Conservation (phyloP, 92 coral and sea anemone species). For the Micromussa lordhowensis region DNA sequence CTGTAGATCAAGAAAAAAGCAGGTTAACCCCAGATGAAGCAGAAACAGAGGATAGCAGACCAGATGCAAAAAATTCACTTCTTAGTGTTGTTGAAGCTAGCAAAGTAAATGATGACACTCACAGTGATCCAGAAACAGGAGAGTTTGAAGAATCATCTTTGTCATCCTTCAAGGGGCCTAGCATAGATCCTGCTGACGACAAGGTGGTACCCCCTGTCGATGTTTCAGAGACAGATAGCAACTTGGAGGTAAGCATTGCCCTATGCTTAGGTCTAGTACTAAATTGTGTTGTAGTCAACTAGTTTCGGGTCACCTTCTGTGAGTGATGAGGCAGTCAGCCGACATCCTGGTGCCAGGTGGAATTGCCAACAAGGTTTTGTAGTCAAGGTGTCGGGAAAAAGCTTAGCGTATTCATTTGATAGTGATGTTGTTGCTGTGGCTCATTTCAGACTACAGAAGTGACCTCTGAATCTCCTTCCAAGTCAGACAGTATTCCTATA, state of each 20-base stretch:
- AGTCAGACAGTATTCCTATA: conserved; percentile 81
- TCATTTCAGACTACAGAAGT: conserved; percentile 15
- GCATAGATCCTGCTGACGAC: background rate
- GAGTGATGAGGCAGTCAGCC: no score
- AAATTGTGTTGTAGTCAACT: no score
- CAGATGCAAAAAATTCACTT: conserved; percentile 12
- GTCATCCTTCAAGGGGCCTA: conserved; percentile 16
- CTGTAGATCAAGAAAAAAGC: conserved; percentile 1
- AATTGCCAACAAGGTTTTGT: no score
- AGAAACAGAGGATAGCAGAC: conserved; percentile 1
- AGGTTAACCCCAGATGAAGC: background rate
- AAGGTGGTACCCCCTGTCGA: conserved; percentile 6
- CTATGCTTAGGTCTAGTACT: no score
- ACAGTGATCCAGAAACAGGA: conserved; percentile 53
- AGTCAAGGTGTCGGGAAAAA: no score
- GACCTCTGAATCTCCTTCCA: conserved; percentile 16
- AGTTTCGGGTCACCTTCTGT: no score
- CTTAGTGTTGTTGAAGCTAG: background rate
- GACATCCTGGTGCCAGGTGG: no score
- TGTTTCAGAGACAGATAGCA: conserved; percentile 8
- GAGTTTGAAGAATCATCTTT: conserved; percentile 22
- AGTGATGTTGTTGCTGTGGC: background rate
- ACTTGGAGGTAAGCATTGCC: conserved; percentile 3
- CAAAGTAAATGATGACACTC: conserved; percentile 9
- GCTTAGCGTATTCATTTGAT: no score